Evolutionary conservation across 2,797 vertebrate species (phyloP).

Genomic region (Clarias laeviceps): DNA sequence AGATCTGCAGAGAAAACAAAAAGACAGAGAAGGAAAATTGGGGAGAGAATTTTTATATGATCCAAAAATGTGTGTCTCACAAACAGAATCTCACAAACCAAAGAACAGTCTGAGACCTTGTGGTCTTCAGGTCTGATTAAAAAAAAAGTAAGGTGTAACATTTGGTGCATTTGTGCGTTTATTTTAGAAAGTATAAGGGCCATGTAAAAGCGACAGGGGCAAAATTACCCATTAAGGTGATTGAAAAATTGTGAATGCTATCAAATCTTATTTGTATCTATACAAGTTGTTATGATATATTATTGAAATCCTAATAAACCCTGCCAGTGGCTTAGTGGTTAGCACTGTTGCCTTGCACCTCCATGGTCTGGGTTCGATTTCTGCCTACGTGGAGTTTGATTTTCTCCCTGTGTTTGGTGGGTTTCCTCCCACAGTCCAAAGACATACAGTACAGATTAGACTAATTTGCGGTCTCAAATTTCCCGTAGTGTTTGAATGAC

Average conservation of each 20-base stretch:
- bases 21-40: not conserved
- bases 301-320: not conserved
- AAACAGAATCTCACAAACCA: not conserved
- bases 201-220: not conserved
- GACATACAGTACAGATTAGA: no score
- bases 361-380: no score
- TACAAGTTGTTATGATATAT: not conserved
- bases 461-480: no score
- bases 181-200: not conserved
- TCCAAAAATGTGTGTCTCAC: not conserved
- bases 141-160: not conserved
- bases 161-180: not conserved
- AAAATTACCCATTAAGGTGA: not conserved
- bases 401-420: no score
- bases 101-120: not conserved
- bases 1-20: conserved; percentile 70
- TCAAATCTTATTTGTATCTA: not conserved
- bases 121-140: not conserved
- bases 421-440: no score
- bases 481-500: no score
- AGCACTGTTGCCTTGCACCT: no score
- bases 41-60: not conserved
- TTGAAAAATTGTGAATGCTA: not conserved
- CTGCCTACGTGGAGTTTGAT: no score
- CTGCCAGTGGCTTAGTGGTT: no score